A percentile compares a stretch with the other conserved stretches of the same genome.
Evolutionary conservation across 2,888 invertebrate species (phyloP).

Genomic region (Argyresthia albistria): DNA sequence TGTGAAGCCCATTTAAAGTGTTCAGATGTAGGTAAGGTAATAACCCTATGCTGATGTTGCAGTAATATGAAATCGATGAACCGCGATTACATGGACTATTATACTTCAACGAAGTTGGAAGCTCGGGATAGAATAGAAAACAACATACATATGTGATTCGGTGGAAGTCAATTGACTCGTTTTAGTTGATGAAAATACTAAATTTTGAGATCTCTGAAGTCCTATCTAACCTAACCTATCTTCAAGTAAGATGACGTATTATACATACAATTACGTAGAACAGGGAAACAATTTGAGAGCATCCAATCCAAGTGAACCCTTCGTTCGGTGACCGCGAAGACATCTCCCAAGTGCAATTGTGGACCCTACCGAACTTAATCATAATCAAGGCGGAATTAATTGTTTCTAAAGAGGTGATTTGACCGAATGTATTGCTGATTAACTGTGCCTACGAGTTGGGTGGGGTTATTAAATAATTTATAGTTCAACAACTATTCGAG

Average conservation of each 20-base stretch:
- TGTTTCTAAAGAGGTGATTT: slow-evolving; percentile 62
- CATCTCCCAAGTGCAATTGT: slow-evolving; percentile 25
- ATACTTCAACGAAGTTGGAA: no score
- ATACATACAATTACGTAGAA: neutral
- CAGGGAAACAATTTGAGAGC: neutral
- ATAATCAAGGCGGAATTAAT: slow-evolving; percentile 50
- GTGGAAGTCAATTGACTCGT: no score
- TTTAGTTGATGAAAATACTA: no score
- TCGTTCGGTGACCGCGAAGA: slow-evolving; percentile 16
- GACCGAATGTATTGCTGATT: slow-evolving; percentile 54
- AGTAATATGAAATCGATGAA: no score
- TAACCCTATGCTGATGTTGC: no score
- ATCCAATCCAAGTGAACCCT: neutral
- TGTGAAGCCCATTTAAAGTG: no score
- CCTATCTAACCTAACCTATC: no score
- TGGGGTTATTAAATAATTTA: slow-evolving; percentile 69
- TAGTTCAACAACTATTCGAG: slow-evolving; percentile 59
- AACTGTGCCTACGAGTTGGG: slow-evolving; percentile 44
- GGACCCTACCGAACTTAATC: slow-evolving; percentile 35
- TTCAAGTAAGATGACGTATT: neutral
- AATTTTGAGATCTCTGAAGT: no score
- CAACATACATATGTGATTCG: no score
- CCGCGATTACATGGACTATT: no score
- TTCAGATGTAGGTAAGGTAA: no score
- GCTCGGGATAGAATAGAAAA: no score